Conservation (phyloP, 2,113 vertebrate species). For the Mormyrus lacerda region DNA sequence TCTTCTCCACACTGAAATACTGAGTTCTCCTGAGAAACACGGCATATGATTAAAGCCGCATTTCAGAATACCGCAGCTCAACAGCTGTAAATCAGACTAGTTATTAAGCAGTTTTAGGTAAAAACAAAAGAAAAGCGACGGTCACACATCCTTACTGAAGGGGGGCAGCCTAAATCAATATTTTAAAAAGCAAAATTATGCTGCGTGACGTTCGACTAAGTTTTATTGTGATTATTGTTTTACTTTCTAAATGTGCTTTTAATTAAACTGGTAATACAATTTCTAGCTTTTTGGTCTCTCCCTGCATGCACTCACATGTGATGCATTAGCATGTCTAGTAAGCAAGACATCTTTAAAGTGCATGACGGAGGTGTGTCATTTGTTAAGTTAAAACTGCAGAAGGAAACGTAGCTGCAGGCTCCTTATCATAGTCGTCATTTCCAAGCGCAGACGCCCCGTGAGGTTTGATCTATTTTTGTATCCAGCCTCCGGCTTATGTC, state of each 20-base stretch:
- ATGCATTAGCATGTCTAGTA: neutral
- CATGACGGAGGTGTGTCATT: neutral
- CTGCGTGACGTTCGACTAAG: neutral
- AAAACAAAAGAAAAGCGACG: neutral
- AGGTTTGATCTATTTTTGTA: neutral
- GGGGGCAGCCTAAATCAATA: neutral
- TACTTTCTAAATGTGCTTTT: neutral
- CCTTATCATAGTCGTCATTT: neutral
- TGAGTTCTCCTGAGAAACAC: neutral
- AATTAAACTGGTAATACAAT: neutral
- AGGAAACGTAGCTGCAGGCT: neutral
- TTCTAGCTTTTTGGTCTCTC: constrained; percentile 11
- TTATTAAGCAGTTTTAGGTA: neutral
- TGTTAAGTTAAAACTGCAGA: neutral
- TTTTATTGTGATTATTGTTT: neutral
- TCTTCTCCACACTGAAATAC: neutral
- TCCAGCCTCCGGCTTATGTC: neutral
- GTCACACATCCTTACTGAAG: neutral
- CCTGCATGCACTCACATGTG: neutral
- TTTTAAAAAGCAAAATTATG: neutral
- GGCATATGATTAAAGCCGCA: neutral
- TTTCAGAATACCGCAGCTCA: neutral
- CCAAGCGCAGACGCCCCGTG: neutral
- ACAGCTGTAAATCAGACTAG: neutral
- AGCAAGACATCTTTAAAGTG: constrained; percentile 1